Evolutionary conservation across 2,113 vertebrate species (phyloP).

Genomic region (Choloepus hoffmanni): DNA sequence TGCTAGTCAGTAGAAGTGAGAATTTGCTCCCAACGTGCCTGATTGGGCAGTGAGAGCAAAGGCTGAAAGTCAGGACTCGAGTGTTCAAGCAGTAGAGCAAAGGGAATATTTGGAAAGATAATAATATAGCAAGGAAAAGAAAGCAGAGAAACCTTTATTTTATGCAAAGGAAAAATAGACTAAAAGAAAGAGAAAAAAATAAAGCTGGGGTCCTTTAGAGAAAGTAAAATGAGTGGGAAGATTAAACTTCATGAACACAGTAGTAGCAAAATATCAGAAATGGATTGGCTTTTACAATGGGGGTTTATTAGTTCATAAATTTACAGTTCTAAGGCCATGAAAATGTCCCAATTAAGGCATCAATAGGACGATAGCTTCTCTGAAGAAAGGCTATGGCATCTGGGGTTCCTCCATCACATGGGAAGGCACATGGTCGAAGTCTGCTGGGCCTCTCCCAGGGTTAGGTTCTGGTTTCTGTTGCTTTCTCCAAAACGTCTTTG

Average conservation of each 20-base stretch:
- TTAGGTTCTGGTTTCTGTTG: too few species aligned
- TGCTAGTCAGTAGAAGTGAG: neutral
- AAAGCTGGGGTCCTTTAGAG: neutral
- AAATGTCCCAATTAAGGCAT: too few species aligned
- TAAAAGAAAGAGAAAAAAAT: conserved; percentile 30
- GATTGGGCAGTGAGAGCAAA: neutral
- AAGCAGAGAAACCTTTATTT: neutral
- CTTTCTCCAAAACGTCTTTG: too few species aligned
- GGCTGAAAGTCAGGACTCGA: neutral
- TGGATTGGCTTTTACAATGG: neutral
- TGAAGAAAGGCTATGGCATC: too few species aligned
- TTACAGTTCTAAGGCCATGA: too few species aligned
- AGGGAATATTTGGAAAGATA: neutral
- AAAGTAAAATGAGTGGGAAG: neutral
- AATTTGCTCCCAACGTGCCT: neutral
- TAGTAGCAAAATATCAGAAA: neutral
- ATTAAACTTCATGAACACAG: neutral
- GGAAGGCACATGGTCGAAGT: too few species aligned
- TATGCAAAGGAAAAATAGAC: neutral
- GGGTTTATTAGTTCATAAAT: too few species aligned
- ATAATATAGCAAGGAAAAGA: neutral
- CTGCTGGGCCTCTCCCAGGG: too few species aligned
- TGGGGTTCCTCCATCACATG: too few species aligned
- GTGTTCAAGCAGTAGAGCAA: neutral
- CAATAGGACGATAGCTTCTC: too few species aligned